Base-by-base conservation (phyloP, 2,113 vertebrate genomes). In the Spermophilus dauricus region DNA sequence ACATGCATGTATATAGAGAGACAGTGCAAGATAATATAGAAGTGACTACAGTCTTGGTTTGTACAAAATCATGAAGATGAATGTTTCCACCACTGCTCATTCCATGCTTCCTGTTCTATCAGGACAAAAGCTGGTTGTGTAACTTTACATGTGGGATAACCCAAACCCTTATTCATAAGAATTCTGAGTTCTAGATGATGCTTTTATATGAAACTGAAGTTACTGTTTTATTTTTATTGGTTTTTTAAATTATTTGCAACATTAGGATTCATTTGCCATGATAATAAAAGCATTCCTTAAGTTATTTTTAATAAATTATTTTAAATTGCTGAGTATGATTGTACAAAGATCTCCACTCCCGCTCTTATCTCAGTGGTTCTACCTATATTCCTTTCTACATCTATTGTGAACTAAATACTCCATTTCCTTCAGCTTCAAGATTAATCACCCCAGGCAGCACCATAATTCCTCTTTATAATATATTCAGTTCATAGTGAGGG, bases 401-500 rank as follows among this genome's bases (percentile, higher is more conserved):
- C 53, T 18, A 53, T 3, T 75, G 32, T 72, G 67, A 93, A 72
- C n/a, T 26, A 58, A 11, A 76, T 70, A 76, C 14, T 73, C 56
- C 51, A 56, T 77, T 92, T 86, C 56, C 63, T 83, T 95, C 12
- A 14, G 17, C 67, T 4, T 82, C 85, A 89, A 39, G 70, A 77
- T 69, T 65, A 83, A 96, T 72, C 45, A 89, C n/a, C 45, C 6
- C 75, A 73, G 37, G 48, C 6, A 80, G 13, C 22, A 70, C 17
- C 39, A 90, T 73, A 80, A 83, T 73, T 30, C 61, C 51, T 86
- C 73, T 18, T 69, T 97, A 69, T 32, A 78, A 86, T 61, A 75
- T 37, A 75, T 28, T 83, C 48, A 84, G 51, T 9, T 87, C 30
- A 69, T 11, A 4, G 28, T 70, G 56, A 88, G 24, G 20, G 91